phyloP scores from a whole-genome alignment of 2,113 vertebrate genomes.

The Chaetodon auriga region DNA sequence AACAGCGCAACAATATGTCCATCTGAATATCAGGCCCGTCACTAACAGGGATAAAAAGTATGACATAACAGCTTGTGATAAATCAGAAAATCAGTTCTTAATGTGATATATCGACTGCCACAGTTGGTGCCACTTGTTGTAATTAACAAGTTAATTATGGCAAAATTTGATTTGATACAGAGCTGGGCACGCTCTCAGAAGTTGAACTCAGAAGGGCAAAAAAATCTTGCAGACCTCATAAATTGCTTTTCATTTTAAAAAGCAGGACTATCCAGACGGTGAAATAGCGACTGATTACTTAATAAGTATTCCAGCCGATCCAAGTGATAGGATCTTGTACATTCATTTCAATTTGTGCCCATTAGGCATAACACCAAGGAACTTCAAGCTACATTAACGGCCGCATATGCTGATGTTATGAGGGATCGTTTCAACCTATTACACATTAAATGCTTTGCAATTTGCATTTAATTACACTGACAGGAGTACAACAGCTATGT shows the following conservation, averaged over 20 bases:
- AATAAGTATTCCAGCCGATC: slow-evolving; percentile 56
- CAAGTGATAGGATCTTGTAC: slow-evolving; percentile 59
- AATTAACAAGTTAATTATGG: slow-evolving; percentile 69
- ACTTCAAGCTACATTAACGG: slow-evolving; percentile 78
- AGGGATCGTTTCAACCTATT: slow-evolving; percentile 75
- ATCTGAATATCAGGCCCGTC: slow-evolving; percentile 29
- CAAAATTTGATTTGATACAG: slow-evolving; percentile 52
- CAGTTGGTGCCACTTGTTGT: slow-evolving; percentile 55
- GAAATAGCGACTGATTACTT: slow-evolving; percentile 43
- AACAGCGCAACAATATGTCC: slow-evolving; percentile 5
- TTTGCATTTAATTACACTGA: slow-evolving; percentile 79
- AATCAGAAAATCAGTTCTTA: slow-evolving; percentile 50
- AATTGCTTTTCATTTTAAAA: slow-evolving; percentile 42
- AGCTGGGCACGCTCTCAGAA: slow-evolving; percentile 20
- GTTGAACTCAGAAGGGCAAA: slow-evolving; percentile 34
- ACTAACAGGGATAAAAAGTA: slow-evolving; percentile 30
- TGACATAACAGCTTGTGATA: slow-evolving; percentile 47
- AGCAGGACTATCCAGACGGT: slow-evolving; percentile 21
- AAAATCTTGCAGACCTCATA: slow-evolving; percentile 42
- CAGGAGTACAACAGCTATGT: slow-evolving; percentile 57
- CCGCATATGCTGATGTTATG: slow-evolving; percentile 69
- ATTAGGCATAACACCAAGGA: slow-evolving; percentile 76
- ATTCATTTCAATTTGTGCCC: slow-evolving; percentile 76
- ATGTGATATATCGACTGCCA: slow-evolving; percentile 40
- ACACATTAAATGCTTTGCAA: slow-evolving; percentile 79